Conservation (phyloP, 1,140 invertebrate species). For the Delia radicum region DNA sequence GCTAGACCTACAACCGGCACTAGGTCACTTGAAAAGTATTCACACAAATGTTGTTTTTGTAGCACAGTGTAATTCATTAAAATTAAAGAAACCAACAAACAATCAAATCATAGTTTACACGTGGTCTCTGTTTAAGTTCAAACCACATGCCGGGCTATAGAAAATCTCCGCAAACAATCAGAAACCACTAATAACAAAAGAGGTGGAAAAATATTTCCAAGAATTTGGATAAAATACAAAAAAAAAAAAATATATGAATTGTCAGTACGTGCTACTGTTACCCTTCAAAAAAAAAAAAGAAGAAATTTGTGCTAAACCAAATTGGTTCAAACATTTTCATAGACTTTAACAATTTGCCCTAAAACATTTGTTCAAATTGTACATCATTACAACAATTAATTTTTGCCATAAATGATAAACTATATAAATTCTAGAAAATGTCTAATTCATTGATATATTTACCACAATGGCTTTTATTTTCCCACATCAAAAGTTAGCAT, state of each 20-base stretch:
- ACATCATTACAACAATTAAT: not conserved
- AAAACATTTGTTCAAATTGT: not conserved
- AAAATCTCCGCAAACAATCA: not conserved
- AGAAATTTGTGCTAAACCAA: not conserved
- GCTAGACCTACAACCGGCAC: too few species aligned
- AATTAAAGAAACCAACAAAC: not conserved
- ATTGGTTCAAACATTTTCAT: not conserved
- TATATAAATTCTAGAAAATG: not conserved
- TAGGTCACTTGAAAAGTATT: too few species aligned
- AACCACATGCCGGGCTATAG: conserved; percentile 19
- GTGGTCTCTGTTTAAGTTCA: conserved; percentile 12
- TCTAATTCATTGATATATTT: not conserved
- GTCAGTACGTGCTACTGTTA: not conserved
- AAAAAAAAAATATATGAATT: not conserved
- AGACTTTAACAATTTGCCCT: not conserved
- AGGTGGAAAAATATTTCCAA: not conserved
- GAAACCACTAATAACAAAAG: not conserved
- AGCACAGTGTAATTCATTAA: too few species aligned
- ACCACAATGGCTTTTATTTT: not conserved
- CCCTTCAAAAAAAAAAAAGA: not conserved
- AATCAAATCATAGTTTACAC: conserved; percentile 11
- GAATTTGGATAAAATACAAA: not conserved
- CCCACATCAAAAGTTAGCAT: not conserved
- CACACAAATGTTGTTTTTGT: too few species aligned
- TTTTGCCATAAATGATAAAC: not conserved